phyloP scores from a whole-genome alignment of 2,797 vertebrate genomes.

The Phalanger gymnotis region DNA sequence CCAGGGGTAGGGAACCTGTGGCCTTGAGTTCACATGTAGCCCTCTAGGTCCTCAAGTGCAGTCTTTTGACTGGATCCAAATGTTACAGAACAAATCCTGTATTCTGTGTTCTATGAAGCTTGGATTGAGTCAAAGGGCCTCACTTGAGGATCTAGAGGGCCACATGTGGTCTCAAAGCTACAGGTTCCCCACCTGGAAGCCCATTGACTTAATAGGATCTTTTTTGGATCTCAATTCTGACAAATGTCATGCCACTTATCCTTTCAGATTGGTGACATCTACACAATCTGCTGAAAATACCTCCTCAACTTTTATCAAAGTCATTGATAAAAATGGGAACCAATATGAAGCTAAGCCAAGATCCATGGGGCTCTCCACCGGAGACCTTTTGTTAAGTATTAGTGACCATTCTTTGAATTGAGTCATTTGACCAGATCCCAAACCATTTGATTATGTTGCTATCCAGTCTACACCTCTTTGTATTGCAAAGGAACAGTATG shows the following conservation, averaged over 20 bases:
- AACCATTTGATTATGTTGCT: background rate
- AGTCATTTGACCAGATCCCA: background rate
- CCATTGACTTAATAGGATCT: background rate
- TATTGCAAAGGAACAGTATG: background rate
- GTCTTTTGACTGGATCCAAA: too few relatives aligned
- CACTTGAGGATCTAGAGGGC: too few relatives aligned
- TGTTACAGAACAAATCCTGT: too few relatives aligned
- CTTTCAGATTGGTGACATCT: background rate
- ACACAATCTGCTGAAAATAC: background rate
- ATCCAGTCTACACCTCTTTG: background rate
- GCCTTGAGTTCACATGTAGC: too few relatives aligned
- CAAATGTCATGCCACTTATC: background rate
- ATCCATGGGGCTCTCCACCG: background rate
- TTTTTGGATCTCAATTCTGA: background rate
- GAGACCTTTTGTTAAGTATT: background rate
- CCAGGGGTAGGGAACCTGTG: too few relatives aligned
- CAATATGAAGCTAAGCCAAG: background rate
- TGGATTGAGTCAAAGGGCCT: too few relatives aligned
- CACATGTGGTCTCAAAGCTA: too few relatives aligned
- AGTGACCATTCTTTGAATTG: background rate
- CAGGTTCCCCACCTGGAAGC: too few relatives aligned
- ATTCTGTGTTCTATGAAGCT: too few relatives aligned
- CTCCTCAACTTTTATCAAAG: background rate
- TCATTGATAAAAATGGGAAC: background rate
- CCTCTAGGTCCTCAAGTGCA: too few relatives aligned